Percentiles rank a stretch among this genome's conserved stretches.
Conservation (phyloP, 2,888 invertebrate genomes). For the Timema podura region DNA sequence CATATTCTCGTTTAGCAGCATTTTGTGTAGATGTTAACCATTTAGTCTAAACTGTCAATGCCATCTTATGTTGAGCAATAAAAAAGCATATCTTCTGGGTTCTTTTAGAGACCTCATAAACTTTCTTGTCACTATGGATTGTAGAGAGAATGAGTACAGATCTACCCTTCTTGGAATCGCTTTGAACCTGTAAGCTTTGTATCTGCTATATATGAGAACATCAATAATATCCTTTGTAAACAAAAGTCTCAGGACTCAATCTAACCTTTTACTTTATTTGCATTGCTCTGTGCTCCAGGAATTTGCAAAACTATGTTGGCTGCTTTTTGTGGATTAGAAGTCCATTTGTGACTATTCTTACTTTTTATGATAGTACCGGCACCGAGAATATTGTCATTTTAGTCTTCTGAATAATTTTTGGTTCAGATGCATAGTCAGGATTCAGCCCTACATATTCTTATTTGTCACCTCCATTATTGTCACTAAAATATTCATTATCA, state of each 20-base stretch:
- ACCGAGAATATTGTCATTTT: neutral
- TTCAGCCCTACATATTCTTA: neutral
- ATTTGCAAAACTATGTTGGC: neutral
- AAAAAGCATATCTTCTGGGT: no score
- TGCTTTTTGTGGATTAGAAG: neutral
- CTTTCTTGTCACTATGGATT: neutral
- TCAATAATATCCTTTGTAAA: slow-evolving; percentile 1
- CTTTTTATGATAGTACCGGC: neutral
- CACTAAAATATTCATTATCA: neutral
- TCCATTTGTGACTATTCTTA: neutral
- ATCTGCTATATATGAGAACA: neutral
- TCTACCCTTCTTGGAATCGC: neutral
- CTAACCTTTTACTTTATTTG: neutral
- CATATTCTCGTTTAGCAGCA: neutral
- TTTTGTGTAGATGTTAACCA: neutral
- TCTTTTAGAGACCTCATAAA: neutral
- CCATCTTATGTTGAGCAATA: neutral
- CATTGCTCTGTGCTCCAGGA: neutral
- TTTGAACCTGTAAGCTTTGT: neutral
- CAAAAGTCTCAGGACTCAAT: neutral
- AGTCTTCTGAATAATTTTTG: neutral
- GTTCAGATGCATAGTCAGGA: neutral
- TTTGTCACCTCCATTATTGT: neutral
- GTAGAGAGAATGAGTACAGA: neutral
- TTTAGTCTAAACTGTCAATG: neutral